A percentile compares a stretch with the other conserved stretches of the same genome.
Evolutionary conservation across 2,113 vertebrate species (phyloP).

Genomic region (Coreoperca whiteheadi): DNA sequence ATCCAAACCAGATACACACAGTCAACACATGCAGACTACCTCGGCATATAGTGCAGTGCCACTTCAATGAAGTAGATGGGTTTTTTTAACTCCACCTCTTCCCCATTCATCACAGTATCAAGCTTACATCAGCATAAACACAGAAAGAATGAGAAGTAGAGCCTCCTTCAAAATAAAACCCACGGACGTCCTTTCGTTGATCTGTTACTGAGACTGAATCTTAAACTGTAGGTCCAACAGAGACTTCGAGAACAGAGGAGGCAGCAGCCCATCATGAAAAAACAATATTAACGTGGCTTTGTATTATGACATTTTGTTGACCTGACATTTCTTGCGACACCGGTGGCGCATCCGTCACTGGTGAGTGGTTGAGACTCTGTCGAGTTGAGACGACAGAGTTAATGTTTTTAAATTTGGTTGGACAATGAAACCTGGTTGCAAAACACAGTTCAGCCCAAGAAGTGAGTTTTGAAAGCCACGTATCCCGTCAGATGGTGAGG

Average conservation of each 20-base stretch:
- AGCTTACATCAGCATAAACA: background rate
- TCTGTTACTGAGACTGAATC: background rate
- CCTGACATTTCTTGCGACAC: background rate
- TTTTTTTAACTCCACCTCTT: conserved; percentile 52
- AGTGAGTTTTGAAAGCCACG: conserved; percentile 12
- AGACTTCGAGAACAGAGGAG: background rate
- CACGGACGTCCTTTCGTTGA: background rate
- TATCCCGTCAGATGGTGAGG: background rate
- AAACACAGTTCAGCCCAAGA: background rate
- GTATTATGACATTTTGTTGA: background rate
- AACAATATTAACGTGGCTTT: background rate
- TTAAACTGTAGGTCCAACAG: background rate
- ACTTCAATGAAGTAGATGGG: conserved; percentile 44
- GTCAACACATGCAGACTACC: background rate
- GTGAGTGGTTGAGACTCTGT: background rate
- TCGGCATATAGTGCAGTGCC: background rate
- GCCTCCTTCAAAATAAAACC: conserved; percentile 40
- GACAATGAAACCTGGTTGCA: background rate
- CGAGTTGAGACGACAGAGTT: background rate
- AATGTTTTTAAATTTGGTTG: background rate
- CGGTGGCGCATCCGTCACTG: background rate
- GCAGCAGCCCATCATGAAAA: background rate
- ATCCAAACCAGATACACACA: background rate
- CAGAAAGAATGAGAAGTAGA: background rate
- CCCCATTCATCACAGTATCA: conserved; percentile 8